These are phyloP conservation scores for Sitophilus oryzae DNA, from an alignment of 1,140 invertebrate genomes.

Conservation along the genomic window DNA sequence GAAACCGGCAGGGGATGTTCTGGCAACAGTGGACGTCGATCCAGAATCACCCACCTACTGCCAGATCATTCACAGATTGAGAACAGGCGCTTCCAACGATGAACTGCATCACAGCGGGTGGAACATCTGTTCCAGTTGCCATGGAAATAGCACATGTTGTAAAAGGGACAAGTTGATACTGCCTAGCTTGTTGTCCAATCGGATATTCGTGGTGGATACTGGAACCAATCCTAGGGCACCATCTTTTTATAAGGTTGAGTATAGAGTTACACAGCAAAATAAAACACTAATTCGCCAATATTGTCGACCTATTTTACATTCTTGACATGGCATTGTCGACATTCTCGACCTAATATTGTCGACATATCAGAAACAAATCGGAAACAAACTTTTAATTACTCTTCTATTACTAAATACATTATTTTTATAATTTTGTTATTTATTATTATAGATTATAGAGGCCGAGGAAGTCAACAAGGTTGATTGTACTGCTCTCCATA, in stretches of 20 bases:
- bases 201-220: conserved; percentile 83
- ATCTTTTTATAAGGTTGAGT: conserved; percentile 49
- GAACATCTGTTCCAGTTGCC: conserved; percentile 93
- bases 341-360: not conserved
- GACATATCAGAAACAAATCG: not conserved
- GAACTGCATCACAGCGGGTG: conserved; percentile 94
- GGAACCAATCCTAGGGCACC: conserved; percentile 59
- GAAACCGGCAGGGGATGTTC: conserved; percentile 70
- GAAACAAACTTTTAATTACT: no score
- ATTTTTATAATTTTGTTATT: conserved; percentile 1
- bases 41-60: conserved; percentile 78
- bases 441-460: conserved; percentile 55
- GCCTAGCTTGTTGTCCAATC: conserved; percentile 73
- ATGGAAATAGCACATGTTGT: conserved; percentile 43
- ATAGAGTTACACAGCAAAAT: no score
- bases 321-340: not conserved
- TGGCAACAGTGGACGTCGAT: conserved; percentile 88
- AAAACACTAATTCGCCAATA: no score
- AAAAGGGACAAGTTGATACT: conserved; percentile 75
- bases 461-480: conserved; percentile 66
- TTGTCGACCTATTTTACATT: not conserved
- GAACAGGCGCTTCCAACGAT: conserved; percentile 72
- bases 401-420: not conserved
- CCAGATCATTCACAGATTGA: conserved; percentile 83
- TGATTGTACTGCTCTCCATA: conserved; percentile 81